Evolutionary conservation across 2,797 vertebrate genomes (phyloP), one percentile per base, ranked within the genome.

Genomic region (Yasuhikotakia modesta): DNA sequence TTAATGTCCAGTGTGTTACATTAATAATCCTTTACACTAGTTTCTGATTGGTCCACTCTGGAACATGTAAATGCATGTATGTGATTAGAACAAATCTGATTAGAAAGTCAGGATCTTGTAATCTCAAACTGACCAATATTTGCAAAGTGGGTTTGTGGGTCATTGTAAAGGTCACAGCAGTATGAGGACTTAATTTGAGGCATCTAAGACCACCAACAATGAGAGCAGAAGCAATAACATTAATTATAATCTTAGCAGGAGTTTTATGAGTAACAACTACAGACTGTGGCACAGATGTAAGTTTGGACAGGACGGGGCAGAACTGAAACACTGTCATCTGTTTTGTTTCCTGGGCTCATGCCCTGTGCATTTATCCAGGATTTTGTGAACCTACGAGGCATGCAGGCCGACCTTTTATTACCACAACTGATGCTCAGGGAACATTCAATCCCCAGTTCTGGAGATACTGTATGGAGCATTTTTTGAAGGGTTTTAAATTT

Each of bases 161-260:
- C 11, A 50, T 70, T 39, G 55, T 63, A 45, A 70, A 73, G 74
- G 83, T 82, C 72, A 70, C 11, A 45, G 64, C 52, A 50, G 70
- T 67, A 48, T 8, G 39, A 82, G 16, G 52, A 32, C 60, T 79
- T 83, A 83, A 84, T n/a, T 78, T 86, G 79, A 46, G 57, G 60
- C 48, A 79, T 58, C 65, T 48, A 67, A 72, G 79, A 60, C 79
- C 53, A 63, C 35, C 64, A 82, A 70, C 79, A 55, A 52, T 63
- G 13, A 58, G 73, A 63, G 50, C 72, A 67, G 65, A 55, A 70
- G 72, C 58, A 79, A 65, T 79, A 70, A 72, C 84, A 83, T 81
- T 68, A 84, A 84, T 85, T 77, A 79, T 65, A n/a, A 58, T 79
- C 65, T 78, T 73, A 76, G 63, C 21, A 35, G 80, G 63, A 75